Evolutionary conservation across 1,140 invertebrate genomes (phyloP), one percentile per base, ranked within the genome.

Genomic region (Caenorhabditis inopinata): DNA sequence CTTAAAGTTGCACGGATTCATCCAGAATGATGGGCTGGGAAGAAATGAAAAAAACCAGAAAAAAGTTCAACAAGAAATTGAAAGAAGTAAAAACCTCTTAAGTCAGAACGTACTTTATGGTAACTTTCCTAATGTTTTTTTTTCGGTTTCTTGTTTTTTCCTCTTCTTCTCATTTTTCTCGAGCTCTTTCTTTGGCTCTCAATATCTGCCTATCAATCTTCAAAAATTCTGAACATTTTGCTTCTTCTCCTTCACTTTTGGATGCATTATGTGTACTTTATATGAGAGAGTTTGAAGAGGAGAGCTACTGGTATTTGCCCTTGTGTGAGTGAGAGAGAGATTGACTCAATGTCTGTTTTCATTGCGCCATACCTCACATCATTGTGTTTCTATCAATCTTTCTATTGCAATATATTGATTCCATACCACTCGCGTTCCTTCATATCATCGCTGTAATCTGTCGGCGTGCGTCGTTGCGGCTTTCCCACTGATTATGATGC

Each of bases 321-420:
- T 68, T 68, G 58, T 68, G 58, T 38, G 38, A 42, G 38, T 14
- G 38, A n/a, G n/a, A n/a, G 35, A 51, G 48, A 51, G 48, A 51
- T 58, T 21, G 27, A 58, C 51, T 32, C 21, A n/a, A 42, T 38
- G 58, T 68, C 58, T 68, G 58, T 68, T 68, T 68, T 68, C 58
- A 68, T 68, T 68, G 18, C 58, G 58, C 38, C 58, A 68, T 68
- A 53, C 3, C 21, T n/a, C 27, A 23, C 58, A 38, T 68, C 32
- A 42, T 18, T n/a, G 32, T 42, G 58, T 68, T 68, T 68, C 58
- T 68, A 68, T 68, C 58, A 68, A 68, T 68, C 58, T 68, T n/a
- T 68, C 7, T 25, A 38, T 68, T 68, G 58, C 38, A 68, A 68
- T 68, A 38, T 68, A 68, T 68, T 32, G 58, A 68, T 68, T 68